phyloP scores from a whole-genome alignment of 2,113 vertebrate genomes.

The Calidris pygmaea region DNA sequence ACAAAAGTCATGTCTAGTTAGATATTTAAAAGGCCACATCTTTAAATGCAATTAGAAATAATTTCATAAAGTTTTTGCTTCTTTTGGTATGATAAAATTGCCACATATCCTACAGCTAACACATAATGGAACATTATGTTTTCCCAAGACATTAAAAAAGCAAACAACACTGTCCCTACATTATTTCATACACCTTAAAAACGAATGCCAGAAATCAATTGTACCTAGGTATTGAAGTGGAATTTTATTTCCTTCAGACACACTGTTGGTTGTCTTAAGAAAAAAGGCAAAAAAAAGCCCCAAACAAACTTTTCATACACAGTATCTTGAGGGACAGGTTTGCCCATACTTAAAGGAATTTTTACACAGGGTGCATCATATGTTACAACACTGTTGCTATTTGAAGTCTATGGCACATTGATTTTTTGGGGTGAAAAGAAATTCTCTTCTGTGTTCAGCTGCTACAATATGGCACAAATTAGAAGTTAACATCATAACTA shows the following conservation, averaged over 20 bases:
- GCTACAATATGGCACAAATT: slow-evolving; percentile 30
- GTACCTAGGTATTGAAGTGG: background rate
- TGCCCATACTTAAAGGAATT: background rate
- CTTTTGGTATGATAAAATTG: background rate
- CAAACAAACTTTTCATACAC: background rate
- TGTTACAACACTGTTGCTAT: background rate
- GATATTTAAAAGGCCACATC: slow-evolving; percentile 31
- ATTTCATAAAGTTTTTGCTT: background rate
- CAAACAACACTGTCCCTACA: background rate
- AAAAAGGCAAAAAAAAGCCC: background rate
- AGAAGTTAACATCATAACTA: background rate
- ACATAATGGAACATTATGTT: background rate
- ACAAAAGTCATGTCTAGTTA: background rate
- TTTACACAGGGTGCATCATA: background rate
- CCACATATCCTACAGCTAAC: background rate
- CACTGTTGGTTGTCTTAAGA: background rate
- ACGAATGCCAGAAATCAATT: background rate
- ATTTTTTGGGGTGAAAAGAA: background rate
- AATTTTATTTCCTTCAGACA: background rate
- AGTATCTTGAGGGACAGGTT: slow-evolving; percentile 17
- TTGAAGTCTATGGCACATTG: background rate
- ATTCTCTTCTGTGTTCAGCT: background rate
- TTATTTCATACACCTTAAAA: background rate
- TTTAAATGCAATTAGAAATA: background rate
- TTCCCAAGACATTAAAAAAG: background rate